These are phyloP conservation scores for Watsonalla cultraria DNA, from an alignment of 2,888 invertebrate genomes.

Conservation along the genomic window DNA sequence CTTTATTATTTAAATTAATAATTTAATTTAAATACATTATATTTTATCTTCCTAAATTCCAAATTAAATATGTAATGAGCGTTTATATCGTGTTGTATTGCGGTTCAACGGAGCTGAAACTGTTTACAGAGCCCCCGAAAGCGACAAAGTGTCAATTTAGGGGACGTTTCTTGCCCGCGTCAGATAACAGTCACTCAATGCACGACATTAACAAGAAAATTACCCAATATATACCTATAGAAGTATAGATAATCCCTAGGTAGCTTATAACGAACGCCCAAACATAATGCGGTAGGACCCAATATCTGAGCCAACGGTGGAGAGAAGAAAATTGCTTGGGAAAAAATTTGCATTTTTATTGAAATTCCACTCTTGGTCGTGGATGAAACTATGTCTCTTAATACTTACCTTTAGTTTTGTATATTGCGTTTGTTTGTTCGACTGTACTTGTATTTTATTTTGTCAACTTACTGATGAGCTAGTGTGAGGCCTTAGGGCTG, in stretches of 20 bases:
- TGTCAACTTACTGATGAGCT: conserved; percentile 19
- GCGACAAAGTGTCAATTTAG: conserved; percentile 38
- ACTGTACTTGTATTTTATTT: conserved; percentile 26
- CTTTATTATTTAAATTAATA: no score
- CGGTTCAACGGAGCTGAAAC: conserved; percentile 22
- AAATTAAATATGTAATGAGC: conserved; percentile 4
- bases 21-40: no score
- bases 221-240: conserved; percentile 27
- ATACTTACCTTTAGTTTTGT: conserved; percentile 65
- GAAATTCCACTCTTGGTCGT: conserved; percentile 70
- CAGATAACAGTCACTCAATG: conserved; percentile 52
- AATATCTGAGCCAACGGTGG: conserved; percentile 58
- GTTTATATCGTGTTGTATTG: conserved; percentile 17
- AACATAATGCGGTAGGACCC: conserved; percentile 62
- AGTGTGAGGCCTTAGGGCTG: conserved; percentile 34
- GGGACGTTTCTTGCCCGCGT: conserved; percentile 41
- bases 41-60: neutral
- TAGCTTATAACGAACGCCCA: conserved; percentile 47
- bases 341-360: conserved; percentile 76
- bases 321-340: conserved; percentile 65
- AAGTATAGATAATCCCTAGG: conserved; percentile 36
- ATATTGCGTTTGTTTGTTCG: conserved; percentile 39
- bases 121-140: conserved; percentile 34
- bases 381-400: conserved; percentile 70
- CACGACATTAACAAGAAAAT: conserved; percentile 54